Evolutionary conservation across 2,113 vertebrate genomes (phyloP).

Genomic region (Cricetomys ansorgei): DNA sequence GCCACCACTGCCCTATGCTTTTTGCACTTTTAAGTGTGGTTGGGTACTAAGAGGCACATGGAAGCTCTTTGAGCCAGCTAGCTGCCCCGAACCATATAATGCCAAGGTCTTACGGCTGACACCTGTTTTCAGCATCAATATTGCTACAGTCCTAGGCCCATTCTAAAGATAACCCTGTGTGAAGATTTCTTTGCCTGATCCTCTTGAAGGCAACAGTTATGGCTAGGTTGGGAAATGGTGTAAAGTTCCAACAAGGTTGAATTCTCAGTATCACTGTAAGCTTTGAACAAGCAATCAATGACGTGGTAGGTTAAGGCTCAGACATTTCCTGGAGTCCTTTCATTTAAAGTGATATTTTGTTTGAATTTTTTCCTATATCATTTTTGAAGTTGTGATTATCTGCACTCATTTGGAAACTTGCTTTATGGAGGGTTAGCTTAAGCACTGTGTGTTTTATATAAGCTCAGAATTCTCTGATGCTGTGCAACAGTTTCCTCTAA

Average conservation of each 20-base stretch:
- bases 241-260: not conserved
- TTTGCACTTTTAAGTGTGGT: conserved; percentile 6
- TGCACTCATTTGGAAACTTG: not conserved
- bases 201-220: not conserved
- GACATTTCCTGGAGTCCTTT: not conserved
- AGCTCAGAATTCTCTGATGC: not conserved
- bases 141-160: not conserved
- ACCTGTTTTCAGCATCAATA: not conserved
- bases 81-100: not conserved
- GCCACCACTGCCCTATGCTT: too few relatives aligned
- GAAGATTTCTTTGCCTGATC: not conserved
- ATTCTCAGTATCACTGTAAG: not conserved
- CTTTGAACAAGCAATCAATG: not conserved
- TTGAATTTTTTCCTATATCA: not conserved
- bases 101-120: not conserved
- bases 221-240: not conserved
- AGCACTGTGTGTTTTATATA: not conserved
- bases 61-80: not conserved
- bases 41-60: conserved; percentile 29
- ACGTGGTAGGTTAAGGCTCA: too few relatives aligned
- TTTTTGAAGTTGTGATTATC: conserved; percentile 12
- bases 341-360: not conserved
- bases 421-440: not conserved
- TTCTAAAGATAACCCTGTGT: not conserved
- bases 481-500: not conserved